Conservation (phyloP, 2,113 vertebrate species). For the Rhagologus leucostigma region DNA sequence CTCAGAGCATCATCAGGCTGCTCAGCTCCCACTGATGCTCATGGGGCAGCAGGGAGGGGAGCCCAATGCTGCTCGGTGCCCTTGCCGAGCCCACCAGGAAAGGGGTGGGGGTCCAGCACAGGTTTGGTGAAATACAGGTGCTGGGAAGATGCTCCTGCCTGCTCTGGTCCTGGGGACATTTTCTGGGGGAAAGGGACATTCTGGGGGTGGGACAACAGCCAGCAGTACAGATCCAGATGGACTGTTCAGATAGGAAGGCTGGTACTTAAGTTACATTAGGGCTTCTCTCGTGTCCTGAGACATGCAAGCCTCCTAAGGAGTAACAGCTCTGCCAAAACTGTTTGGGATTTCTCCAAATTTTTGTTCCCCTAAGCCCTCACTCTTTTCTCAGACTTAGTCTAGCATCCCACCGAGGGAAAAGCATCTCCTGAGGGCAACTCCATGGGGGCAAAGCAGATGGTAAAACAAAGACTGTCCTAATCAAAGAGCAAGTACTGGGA, state of each 20-base stretch:
- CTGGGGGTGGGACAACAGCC: not conserved
- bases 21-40: not conserved
- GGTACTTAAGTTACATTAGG: not conserved
- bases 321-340: not conserved
- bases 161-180: not conserved
- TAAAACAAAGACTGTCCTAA: not conserved
- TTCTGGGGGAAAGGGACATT: not conserved
- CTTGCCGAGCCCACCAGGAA: rapidly evolving
- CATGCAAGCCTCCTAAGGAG: not conserved
- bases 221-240: not conserved
- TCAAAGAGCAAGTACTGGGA: not conserved
- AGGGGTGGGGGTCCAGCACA: not conserved
- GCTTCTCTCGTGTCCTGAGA: not conserved
- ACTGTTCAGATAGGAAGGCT: not conserved
- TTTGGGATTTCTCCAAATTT: not conserved
- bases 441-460: not conserved
- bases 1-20: not conserved
- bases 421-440: not conserved
- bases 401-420: not conserved
- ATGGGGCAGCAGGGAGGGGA: not conserved
- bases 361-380: not conserved
- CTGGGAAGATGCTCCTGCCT: not conserved
- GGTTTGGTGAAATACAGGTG: rapidly evolving
- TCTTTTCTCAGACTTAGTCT: not conserved
- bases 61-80: rapidly evolving